phyloP scores from a whole-genome alignment of 2,888 invertebrate genomes.

The Pterobdella sp. region DNA sequence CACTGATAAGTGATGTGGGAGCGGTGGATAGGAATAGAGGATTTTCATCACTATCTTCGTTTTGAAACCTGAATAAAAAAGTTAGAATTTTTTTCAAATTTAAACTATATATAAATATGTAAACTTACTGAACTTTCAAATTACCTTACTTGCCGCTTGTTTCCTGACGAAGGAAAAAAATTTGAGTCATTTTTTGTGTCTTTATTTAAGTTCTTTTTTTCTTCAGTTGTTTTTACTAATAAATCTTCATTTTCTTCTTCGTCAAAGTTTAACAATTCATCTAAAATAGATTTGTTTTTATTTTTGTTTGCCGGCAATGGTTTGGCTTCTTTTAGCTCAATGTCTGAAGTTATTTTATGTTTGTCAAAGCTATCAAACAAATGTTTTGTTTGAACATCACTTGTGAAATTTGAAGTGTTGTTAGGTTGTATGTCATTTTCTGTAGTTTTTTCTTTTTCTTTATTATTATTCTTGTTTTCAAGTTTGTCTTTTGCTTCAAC shows the following conservation, averaged over 20 bases:
- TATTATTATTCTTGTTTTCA: too few species aligned
- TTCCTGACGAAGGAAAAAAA: too few species aligned
- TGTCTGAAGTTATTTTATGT: too few species aligned
- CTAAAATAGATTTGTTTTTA: neutral
- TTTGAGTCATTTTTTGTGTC: neutral
- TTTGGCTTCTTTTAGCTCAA: too few species aligned
- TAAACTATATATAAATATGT: neutral
- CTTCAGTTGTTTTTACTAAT: neutral
- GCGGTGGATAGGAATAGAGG: neutral
- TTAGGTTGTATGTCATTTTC: too few species aligned
- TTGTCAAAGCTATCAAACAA: too few species aligned
- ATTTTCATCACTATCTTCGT: neutral
- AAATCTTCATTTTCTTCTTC: neutral
- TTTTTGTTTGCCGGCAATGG: neutral
- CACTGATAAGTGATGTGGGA: neutral
- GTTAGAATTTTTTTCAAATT: neutral
- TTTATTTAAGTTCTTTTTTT: neutral
- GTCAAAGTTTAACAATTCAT: constrained; percentile 8
- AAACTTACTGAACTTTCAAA: neutral
- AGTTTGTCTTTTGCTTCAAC: too few species aligned
- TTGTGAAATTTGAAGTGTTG: too few species aligned
- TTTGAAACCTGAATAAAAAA: neutral
- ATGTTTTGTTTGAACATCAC: too few species aligned
- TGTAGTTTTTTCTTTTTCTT: too few species aligned
- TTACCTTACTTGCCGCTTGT: neutral